Evolutionary conservation across 2,888 invertebrate genomes (phyloP).

Genomic region (Yponomeuta evonymella): DNA sequence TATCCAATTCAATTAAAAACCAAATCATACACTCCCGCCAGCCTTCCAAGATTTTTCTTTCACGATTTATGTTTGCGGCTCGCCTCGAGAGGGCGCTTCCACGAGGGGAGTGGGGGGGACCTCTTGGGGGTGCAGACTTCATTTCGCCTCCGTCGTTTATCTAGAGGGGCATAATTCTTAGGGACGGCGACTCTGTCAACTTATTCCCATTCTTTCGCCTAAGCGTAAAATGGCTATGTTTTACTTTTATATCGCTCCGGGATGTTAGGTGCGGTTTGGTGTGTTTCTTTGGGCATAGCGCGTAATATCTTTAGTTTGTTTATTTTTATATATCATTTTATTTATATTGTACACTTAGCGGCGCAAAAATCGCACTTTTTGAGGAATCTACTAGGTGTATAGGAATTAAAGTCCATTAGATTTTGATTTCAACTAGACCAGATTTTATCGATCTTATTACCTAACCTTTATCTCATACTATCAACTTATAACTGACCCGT

Average conservation of each 20-base stretch:
- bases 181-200: slow-evolving; percentile 76
- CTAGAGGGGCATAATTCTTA: slow-evolving; percentile 81
- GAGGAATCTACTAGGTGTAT: too few species aligned
- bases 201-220: slow-evolving; percentile 76
- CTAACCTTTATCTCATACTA: too few species aligned
- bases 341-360: too few species aligned
- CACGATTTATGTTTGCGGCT: slow-evolving; percentile 67
- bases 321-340: too few species aligned
- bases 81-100: slow-evolving; percentile 52
- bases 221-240: slow-evolving; percentile 69
- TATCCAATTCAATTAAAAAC: slow-evolving; percentile 66
- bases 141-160: slow-evolving; percentile 84
- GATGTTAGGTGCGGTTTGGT: neutral
- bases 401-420: too few species aligned
- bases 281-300: too few species aligned
- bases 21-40: slow-evolving; percentile 70
- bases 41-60: slow-evolving; percentile 73
- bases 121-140: slow-evolving; percentile 76
- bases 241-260: slow-evolving; percentile 39
- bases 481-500: too few species aligned
- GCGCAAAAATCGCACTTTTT: too few species aligned
- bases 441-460: too few species aligned
- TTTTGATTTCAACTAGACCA: too few species aligned
- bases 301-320: too few species aligned
- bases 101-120: slow-evolving; percentile 27